Evolutionary conservation across 2,113 vertebrate species (phyloP).

Genomic region (Elachura formosa): DNA sequence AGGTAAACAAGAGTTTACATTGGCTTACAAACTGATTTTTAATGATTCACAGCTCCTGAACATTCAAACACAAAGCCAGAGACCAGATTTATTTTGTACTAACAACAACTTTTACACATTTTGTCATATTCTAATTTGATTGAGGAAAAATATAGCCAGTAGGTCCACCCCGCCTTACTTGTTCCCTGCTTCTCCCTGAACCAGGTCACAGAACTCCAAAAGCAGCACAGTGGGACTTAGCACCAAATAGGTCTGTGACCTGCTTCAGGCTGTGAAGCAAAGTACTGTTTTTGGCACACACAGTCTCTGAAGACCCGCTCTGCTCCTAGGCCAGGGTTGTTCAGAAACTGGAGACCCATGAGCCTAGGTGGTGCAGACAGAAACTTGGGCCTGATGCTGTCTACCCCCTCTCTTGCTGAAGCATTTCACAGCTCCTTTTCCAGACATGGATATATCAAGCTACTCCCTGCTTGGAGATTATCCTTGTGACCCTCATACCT

Average conservation of each 20-base stretch:
- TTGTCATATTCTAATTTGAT: background rate
- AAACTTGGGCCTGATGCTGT: background rate
- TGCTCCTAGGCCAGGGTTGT: background rate
- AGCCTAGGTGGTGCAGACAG: background rate
- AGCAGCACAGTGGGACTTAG: background rate
- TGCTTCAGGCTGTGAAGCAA: background rate
- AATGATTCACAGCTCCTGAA: background rate
- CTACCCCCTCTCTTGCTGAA: background rate
- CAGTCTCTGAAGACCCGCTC: background rate
- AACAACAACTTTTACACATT: background rate
- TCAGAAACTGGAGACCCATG: background rate
- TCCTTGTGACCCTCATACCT: background rate
- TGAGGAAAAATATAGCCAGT: background rate
- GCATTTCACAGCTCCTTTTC: background rate
- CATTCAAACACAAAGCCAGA: background rate
- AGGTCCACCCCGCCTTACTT: background rate
- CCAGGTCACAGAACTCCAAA: background rate
- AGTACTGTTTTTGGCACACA: background rate
- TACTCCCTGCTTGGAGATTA: background rate
- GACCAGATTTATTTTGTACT: background rate
- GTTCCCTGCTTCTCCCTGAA: background rate
- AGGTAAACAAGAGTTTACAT: background rate
- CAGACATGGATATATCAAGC: background rate
- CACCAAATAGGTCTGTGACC: background rate
- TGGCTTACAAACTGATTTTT: background rate